Base-by-base conservation (phyloP, 2,888 invertebrate genomes). In the Apocheima hispidaria region DNA sequence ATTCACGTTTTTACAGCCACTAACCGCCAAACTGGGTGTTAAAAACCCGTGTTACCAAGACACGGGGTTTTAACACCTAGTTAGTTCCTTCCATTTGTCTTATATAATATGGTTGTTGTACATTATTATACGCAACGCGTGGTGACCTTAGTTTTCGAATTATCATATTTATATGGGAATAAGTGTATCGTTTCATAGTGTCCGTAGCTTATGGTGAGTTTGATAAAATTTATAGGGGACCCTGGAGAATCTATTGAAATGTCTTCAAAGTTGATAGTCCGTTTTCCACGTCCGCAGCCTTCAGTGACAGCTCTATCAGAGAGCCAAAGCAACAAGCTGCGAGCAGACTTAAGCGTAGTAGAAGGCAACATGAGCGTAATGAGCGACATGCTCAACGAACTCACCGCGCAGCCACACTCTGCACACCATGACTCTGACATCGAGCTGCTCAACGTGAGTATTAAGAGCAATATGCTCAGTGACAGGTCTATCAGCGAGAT, bases 281-380 rank as follows among this genome's bases (percentile, higher is more conserved):
- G n/a, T 41, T 14, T 9, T 21, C 6, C 40, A 23, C 7, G 16
- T 40, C 1, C 28, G 2, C 65, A 73, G 73, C 67, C 53, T 0
- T 76, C 81, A 82, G 85, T 83, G 77, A 75, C 78, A 1, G 26
- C 60, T 23, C 70, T 92, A 40, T 86, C 93, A 2, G 95, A 97
- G 35, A 98, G 98, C 65, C 98, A 99, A 86, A 92, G 96, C 65
- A 95, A 95, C 67, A 99, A 99, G 88, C 88, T 99, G 58, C 96
- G 97, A 72, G 96, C 96, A 2, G 99, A 99, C 88, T 91, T 99
- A 71, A 97, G 98, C 73, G 96, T 99, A 54, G 99, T 99, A 6
- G 97, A 97, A 75, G 96, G 97, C 70, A 99, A 99, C 84, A 97
- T 98, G 96, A 94, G 96, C 43, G 98, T 99, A 1, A 95, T 99